A percentile compares a stretch with the other conserved stretches of the same genome.
phyloP scores from a whole-genome alignment of 1,140 invertebrate species.

The Drosophila murphyi region DNA sequence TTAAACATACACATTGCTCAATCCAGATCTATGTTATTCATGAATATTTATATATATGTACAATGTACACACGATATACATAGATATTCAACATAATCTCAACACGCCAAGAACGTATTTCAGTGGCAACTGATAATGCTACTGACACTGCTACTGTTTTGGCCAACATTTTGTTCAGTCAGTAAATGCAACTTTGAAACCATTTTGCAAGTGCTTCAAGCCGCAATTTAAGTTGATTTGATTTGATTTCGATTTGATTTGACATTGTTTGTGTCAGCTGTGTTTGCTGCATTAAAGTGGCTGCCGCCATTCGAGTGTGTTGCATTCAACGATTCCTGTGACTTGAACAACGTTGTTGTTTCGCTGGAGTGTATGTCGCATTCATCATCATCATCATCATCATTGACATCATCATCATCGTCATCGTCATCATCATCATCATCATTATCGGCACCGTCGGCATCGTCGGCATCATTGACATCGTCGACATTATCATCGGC shows the following conservation, averaged over 20 bases:
- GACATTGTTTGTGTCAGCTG: conserved; percentile 32
- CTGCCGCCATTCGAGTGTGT: conserved; percentile 46
- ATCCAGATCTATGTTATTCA: conserved; percentile 2
- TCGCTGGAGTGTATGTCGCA: conserved; percentile 69
- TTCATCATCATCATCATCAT: conserved; percentile 50
- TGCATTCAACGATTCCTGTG: conserved; percentile 57
- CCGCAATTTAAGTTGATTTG: conserved; percentile 3
- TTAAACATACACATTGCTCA: conserved; percentile 25
- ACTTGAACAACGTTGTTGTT: conserved; percentile 70
- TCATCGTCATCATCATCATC: conserved; percentile 7
- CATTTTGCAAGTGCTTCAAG: conserved; percentile 41
- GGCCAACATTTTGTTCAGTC: conserved; percentile 6
- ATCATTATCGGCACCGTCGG: too few species aligned
- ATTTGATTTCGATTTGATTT: conserved; percentile 1
- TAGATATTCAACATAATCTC: conserved; percentile 19
- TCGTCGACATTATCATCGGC: background rate
- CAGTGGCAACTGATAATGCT: background rate
- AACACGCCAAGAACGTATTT: background rate
- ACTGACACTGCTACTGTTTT: background rate
- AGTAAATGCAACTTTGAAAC: conserved; percentile 77
- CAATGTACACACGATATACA: background rate
- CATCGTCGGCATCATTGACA: conserved; percentile 32
- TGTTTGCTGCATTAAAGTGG: conserved; percentile 38
- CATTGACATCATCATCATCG: background rate
- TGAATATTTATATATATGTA: background rate